These are phyloP conservation scores for Lutjanus erythropterus DNA, from an alignment of 2,113 vertebrate genomes.

Conservation along the genomic window DNA sequence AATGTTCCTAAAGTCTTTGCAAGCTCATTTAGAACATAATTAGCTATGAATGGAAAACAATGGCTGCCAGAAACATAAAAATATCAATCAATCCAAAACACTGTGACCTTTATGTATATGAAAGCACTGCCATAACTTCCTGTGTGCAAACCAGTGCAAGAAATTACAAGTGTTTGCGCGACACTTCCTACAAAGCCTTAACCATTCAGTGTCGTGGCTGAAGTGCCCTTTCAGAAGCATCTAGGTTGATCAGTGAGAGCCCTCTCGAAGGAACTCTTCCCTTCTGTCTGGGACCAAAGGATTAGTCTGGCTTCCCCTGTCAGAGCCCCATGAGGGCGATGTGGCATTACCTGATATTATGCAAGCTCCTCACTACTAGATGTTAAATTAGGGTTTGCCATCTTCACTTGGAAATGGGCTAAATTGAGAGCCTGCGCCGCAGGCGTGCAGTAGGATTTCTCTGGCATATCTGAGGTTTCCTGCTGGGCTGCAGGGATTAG, in stretches of 20 bases:
- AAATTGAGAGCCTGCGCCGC: constrained; percentile 16
- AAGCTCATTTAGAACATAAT: background rate
- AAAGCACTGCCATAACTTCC: background rate
- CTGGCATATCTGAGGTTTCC: constrained; percentile 16
- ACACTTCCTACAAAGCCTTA: background rate
- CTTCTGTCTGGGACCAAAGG: background rate
- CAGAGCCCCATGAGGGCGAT: background rate
- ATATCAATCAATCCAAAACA: no score
- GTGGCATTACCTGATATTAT: background rate
- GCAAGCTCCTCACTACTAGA: background rate
- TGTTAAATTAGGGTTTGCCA: background rate
- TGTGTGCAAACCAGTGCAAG: background rate
- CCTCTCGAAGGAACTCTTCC: background rate
- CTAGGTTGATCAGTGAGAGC: background rate
- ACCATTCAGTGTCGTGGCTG: background rate
- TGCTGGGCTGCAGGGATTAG: constrained; percentile 28
- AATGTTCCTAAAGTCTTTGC: no score
- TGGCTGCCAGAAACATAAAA: no score
- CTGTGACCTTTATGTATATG: no score
- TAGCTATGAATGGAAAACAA: background rate
- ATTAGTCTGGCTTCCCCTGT: background rate
- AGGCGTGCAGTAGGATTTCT: constrained; percentile 14
- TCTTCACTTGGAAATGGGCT: constrained; percentile 2
- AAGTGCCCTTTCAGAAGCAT: background rate
- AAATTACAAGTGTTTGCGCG: no score